These are phyloP conservation scores for Aptenodytes patagonicus DNA, from an alignment of 2,113 vertebrate genomes.

Conservation along the genomic window DNA sequence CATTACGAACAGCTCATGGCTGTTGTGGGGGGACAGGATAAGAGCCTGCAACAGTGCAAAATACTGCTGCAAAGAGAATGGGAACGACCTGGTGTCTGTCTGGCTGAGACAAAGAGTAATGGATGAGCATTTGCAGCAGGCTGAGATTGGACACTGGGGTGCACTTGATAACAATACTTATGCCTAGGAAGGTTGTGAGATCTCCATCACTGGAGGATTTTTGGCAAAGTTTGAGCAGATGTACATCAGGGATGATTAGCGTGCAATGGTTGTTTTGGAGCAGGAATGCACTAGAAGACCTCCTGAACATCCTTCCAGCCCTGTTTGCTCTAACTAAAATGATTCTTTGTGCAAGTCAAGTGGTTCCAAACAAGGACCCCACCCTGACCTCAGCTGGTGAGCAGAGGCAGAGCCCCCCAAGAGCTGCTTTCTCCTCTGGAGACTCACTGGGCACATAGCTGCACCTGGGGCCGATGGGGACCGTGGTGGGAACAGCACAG, in stretches of 20 bases:
- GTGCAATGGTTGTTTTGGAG: not conserved
- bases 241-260: not conserved
- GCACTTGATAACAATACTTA: not conserved
- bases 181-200: not conserved
- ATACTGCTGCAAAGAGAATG: not conserved
- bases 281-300: not conserved
- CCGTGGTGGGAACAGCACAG: accelerated
- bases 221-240: not conserved
- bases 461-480: not conserved
- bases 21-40: accelerated
- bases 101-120: not conserved
- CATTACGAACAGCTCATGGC: not conserved
- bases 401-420: not conserved
- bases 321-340: not conserved
- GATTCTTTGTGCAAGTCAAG: not conserved
- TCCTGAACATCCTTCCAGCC: not conserved
- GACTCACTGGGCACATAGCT: accelerated
- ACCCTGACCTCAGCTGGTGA: not conserved
- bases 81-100: not conserved
- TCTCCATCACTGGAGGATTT: not conserved
- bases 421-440: not conserved
- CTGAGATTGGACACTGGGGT: not conserved
- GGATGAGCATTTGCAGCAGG: not conserved
- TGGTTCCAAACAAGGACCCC: not conserved
- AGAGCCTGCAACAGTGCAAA: not conserved